Percentiles rank a stretch among this genome's conserved stretches.
phyloP scores from a whole-genome alignment of 37 sponge, comb jelly and placozoan genomes.

The Hexactinellida sp. region DNA sequence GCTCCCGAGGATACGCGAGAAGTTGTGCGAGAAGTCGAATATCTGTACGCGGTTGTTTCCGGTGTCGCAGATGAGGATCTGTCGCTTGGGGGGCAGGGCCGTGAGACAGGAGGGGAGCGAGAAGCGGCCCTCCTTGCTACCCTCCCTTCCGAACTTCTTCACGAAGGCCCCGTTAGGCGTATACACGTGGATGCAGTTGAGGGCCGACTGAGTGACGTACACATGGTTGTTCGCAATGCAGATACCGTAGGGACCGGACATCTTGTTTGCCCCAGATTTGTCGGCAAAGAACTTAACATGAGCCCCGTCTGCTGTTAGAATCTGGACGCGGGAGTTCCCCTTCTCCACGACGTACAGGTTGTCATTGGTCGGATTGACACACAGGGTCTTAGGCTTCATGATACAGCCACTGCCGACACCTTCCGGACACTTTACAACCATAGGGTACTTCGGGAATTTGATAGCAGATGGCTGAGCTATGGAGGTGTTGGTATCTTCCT shows the following conservation, averaged over 20 bases:
- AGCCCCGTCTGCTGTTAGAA: background rate
- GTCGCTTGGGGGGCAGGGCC: background rate
- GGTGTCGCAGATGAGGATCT: background rate
- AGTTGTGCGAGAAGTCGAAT: background rate
- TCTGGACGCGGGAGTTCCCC: background rate
- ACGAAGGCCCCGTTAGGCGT: background rate
- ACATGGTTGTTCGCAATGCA: background rate
- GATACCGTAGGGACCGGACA: background rate
- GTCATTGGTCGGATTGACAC: background rate
- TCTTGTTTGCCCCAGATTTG: background rate
- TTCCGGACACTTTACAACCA: background rate
- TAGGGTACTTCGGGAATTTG: background rate
- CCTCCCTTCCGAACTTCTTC: background rate
- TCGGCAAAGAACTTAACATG: background rate
- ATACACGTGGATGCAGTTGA: background rate
- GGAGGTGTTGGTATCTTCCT: background rate
- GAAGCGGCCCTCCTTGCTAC: background rate
- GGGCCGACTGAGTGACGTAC: background rate
- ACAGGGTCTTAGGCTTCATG: background rate
- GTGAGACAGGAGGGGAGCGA: background rate
- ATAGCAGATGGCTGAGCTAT: background rate
- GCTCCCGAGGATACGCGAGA: background rate
- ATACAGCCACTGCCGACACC: background rate
- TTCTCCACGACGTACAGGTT: conserved; percentile 1
- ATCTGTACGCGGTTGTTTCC: background rate